Base-by-base conservation (phyloP, 2,113 vertebrate genomes). In the Gracilinanus agilis region DNA sequence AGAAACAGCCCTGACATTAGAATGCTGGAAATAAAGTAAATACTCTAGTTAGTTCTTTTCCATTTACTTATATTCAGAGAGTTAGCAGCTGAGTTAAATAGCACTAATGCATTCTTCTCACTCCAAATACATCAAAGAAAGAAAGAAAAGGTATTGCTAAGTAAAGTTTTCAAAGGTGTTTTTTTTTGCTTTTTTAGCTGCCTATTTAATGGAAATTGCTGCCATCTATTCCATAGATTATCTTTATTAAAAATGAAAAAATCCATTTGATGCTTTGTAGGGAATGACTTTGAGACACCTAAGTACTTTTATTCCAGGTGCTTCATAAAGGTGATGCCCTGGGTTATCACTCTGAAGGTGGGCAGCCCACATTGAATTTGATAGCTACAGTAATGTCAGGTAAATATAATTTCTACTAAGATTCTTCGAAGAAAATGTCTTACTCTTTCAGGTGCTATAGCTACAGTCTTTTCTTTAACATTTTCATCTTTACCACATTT, bases 101-200 rank as follows among this genome's bases (percentile, higher is more conserved):
- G 95, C 95, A 97, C 97, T 98, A 98, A 98, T 97, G 97, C 96
- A 96, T 96, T 98, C 95, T 96, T 94, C 93, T 97, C 98, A 96
- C 96, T 98, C 97, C 97, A 97, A 97, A 97, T 6, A 97, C 96
- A 98, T 98, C 97, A 98, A 98, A 98, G 97, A 94, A 97, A 97
- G 90, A 95, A 97, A 96, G 96, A 97, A 97, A 98, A 96, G 13
- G 40, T 92, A 96, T 93, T 93, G 96, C 90, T 89, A 93, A 98
- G 95, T 19, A 97, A 98, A 98, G 96, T 98, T 98, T 98, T 98
- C 97, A 98, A 98, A 98, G 97, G 95, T 67, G 5, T 93, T 96
- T 90, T 92, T 9, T 55, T 93, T 75, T 54, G 29, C 91, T 96
- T 94, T 97, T 97, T 90, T 95, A 94, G 93, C 49, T 90, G 24